Evolutionary conservation across 2,113 vertebrate species (phyloP), one percentile per base, ranked within the genome.

Genomic region (Heterotilapia buettikoferi): DNA sequence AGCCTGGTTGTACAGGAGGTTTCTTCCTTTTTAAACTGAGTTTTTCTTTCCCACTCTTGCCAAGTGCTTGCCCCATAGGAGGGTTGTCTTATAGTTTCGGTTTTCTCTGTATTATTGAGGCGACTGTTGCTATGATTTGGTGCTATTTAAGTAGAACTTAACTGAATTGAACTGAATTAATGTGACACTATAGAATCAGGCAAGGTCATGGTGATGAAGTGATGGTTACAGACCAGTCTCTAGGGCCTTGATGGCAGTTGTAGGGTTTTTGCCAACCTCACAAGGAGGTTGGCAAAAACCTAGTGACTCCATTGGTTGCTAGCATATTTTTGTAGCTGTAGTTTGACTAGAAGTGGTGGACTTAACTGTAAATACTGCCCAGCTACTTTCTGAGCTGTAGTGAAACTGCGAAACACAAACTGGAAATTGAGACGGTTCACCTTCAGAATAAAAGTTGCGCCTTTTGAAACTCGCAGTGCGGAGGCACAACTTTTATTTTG

Each of bases 71-170:
- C 59, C 5, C 14, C 29, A 31, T 63, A 36, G 29, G 59, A 36
- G 0, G 16, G 9, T 36, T 33, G 9, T 63, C 0, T 63, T 19
- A 36, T 63, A 36, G 59, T 63, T 63, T 63, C 0, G 3, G 29
- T 63, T 63, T 63, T 36, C 59, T 63, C 59, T 6, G 9, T 36
- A 63, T 63, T 63, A 33, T 33, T 63, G 59, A 33, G 29, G 29
- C 2, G 9, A 63, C 31, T 36, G 59, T 63, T 36, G 9, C 31
- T 63, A 63, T 63, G 31, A 63, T 63, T 36, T 63, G 59, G 59
- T 63, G 59, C 31, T 63, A 63, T 63, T 63, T 63, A 63, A 63
- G 9, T 63, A 2, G 59, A 11, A 63, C 29, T 11, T 63, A 63
- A 11, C 31, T 36, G 59, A 59, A 5, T 29, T 59, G 56, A 59